Base-by-base conservation (phyloP, 2,797 vertebrate species). In the Dendrocincla fuliginosa region DNA sequence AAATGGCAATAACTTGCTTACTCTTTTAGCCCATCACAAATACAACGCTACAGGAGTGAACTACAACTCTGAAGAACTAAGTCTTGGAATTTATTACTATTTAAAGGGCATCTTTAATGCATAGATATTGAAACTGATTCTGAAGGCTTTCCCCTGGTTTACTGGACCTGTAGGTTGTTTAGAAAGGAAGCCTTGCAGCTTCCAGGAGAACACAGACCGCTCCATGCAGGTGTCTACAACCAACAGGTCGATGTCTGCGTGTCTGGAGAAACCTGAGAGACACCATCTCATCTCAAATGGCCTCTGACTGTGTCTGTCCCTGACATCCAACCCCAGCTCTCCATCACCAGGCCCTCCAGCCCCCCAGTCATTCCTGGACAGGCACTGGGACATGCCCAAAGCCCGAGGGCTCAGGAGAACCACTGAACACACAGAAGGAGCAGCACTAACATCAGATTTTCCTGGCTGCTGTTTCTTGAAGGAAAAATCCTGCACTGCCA, bases 371-470 rank as follows among this genome's bases (percentile, higher is more conserved):
- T 9, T 60, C 53, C 12, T 1, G 16, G 16, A 9, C 2, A 25
- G 19, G 25, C 27, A 37, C 27, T 2, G 1, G n/a, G 13, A 25
- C 39, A 2, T 3, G 15, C 6, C 15, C 59, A 25, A 42, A 70
- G 70, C 37, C 19, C 6, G 35, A 30, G 49, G 23, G 77, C 42
- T 67, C 35, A 41, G 28, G 35, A 81, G 77, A 46, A 57, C 55
- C 55, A 9, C 10, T 20, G 13, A 76, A 61, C 49, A 33, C 1
- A 1, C 20, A 2, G 1, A 61, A 74, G 0, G 10, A 78, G 71
- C 71, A 50, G 70, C 60, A 44, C 50, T 12, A 42, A 10, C 41
- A 3, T 35, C 73, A 86, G 9, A 77, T 55, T 78, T 78, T 86
- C 81, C 76, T 69, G 65, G 67, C 81, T 82, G 35, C 47, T 8